A percentile compares a stretch with the other conserved stretches of the same genome.
These are phyloP conservation scores for Thripadectes ignobilis DNA, from an alignment of 2,797 vertebrate genomes.

Conservation along the genomic window DNA sequence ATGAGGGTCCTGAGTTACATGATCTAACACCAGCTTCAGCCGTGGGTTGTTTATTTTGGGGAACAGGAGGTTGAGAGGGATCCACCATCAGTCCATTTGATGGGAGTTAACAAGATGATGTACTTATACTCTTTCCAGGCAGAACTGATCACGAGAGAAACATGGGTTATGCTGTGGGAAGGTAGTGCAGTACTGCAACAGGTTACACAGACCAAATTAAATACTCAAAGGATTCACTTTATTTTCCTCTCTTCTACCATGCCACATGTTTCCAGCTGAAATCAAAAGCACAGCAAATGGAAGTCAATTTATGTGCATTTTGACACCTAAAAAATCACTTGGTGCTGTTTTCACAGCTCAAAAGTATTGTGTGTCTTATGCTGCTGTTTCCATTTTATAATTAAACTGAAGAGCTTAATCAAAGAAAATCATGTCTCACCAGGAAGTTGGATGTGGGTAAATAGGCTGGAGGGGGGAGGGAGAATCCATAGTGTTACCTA, in stretches of 20 bases:
- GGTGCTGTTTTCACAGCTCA: neutral
- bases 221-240: neutral
- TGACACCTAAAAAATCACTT: neutral
- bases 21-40: too few relatives aligned
- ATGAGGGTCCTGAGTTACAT: neutral
- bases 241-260: neutral
- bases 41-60: neutral
- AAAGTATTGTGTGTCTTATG: neutral
- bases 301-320: neutral
- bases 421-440: slow-evolving; percentile 38
- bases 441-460: neutral
- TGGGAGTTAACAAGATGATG: neutral
- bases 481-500: neutral
- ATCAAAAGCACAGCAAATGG: neutral
- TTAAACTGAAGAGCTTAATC: slow-evolving; percentile 47
- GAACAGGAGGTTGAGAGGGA: neutral
- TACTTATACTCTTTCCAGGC: neutral
- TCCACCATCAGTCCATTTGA: neutral
- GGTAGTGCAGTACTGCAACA: neutral
- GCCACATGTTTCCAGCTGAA: neutral
- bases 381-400: slow-evolving; percentile 36
- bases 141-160: neutral
- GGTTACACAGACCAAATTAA: neutral
- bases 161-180: neutral
- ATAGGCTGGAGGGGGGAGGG: neutral